phyloP scores from a whole-genome alignment of 2,797 vertebrate genomes.

The Etheostoma perlongum region DNA sequence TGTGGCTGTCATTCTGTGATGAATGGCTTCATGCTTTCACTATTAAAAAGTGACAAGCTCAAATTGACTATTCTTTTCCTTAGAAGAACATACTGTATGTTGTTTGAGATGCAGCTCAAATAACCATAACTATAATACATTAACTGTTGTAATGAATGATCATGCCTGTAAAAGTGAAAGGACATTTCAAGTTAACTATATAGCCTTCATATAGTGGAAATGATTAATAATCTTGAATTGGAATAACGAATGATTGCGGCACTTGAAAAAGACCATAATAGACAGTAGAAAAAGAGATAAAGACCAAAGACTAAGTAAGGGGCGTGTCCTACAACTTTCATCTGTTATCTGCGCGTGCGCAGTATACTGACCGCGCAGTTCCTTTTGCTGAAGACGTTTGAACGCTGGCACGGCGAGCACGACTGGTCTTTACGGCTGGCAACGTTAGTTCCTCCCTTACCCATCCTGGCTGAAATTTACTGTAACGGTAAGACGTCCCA shows the following conservation, averaged over 20 bases:
- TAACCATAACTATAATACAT: not conserved
- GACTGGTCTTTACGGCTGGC: constrained; percentile 10
- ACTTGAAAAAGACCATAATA: not conserved
- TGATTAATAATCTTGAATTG: not conserved
- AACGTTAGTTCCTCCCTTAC: constrained; percentile 28
- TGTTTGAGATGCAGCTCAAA: constrained; percentile 10
- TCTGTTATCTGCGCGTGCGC: constrained; percentile 78
- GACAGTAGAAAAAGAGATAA: too few species aligned
- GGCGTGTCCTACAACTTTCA: constrained; percentile 36
- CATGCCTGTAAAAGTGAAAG: not conserved
- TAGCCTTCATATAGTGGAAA: not conserved
- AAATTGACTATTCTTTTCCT: constrained; percentile 34
- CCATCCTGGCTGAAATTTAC: constrained; percentile 32
- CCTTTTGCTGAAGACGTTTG: constrained; percentile 77
- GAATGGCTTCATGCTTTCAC: constrained; percentile 76
- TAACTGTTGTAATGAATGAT: not conserved
- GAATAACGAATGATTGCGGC: not conserved
- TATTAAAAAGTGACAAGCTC: constrained; percentile 72
- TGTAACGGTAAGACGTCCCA: constrained; percentile 55
- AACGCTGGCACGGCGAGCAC: constrained; percentile 73
- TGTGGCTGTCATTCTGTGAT: constrained; percentile 74
- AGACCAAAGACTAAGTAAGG: constrained; percentile 1
- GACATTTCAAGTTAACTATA: not conserved
- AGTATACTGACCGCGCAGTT: constrained; percentile 83
- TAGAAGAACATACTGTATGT: not conserved